These are phyloP conservation scores for Danio jaintianensis DNA, from an alignment of 2,797 vertebrate species.

Conservation along the genomic window DNA sequence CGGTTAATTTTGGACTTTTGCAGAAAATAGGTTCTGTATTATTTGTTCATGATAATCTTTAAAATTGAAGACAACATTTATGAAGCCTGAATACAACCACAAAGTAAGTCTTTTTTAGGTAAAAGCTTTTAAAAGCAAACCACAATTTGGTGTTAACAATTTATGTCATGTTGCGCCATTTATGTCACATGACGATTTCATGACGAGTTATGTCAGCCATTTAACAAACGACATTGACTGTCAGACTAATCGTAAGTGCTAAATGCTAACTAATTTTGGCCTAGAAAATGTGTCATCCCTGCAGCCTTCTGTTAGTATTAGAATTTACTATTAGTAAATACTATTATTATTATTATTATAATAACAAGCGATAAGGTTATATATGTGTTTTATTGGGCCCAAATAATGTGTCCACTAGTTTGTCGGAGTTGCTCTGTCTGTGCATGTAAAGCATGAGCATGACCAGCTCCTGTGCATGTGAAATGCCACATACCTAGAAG, in stretches of 20 bases:
- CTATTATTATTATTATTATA: too few species aligned
- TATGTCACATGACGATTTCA: too few species aligned
- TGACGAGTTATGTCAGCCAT: background rate
- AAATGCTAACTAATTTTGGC: background rate
- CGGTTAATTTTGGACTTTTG: background rate
- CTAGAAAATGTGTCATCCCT: background rate
- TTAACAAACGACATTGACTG: background rate
- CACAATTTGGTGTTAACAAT: background rate
- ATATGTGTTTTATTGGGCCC: conserved; percentile 55
- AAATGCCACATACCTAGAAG: conserved; percentile 55
- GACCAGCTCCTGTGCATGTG: conserved; percentile 67
- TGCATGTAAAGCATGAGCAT: conserved; percentile 53
- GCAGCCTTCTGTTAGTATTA: background rate
- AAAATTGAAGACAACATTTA: background rate
- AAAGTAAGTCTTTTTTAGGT: background rate
- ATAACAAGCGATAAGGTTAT: too few species aligned
- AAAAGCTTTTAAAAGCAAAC: background rate
- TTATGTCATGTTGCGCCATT: background rate
- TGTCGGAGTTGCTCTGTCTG: conserved; percentile 34
- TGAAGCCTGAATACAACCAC: background rate
- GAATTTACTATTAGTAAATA: too few species aligned
- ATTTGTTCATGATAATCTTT: background rate
- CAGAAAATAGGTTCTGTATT: background rate
- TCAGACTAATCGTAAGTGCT: background rate
- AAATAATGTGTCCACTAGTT: conserved; percentile 61